Evolutionary conservation across 2,888 invertebrate species (phyloP).

Genomic region (Dicranocentrus wangi): DNA sequence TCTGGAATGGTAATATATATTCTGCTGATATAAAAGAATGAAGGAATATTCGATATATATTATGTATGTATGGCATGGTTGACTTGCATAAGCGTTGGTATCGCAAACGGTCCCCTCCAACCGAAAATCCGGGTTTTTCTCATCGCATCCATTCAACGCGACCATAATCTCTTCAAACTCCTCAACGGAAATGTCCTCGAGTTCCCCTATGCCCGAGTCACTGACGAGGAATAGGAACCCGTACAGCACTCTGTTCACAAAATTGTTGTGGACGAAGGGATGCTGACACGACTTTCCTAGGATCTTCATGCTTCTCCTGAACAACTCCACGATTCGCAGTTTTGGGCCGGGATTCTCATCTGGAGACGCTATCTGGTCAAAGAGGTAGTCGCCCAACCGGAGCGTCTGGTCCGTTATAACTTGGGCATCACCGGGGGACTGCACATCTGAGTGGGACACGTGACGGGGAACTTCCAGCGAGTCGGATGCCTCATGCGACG

Average conservation of each 20-base stretch:
- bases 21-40: neutral
- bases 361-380: conserved; percentile 54
- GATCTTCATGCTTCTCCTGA: conserved; percentile 62
- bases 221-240: conserved; percentile 66
- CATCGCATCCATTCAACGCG: conserved; percentile 62
- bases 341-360: conserved; percentile 55
- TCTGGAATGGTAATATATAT: neutral
- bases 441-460: neutral
- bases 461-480: conserved; percentile 51
- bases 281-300: conserved; percentile 61
- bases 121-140: conserved; percentile 57
- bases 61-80: too few relatives aligned
- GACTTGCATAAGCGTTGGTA: conserved; percentile 58
- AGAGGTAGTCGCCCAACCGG: conserved; percentile 62
- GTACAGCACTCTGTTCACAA: conserved; percentile 60
- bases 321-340: conserved; percentile 56
- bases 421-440: neutral
- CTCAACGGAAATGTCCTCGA: conserved; percentile 66
- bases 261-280: conserved; percentile 64
- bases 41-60: neutral
- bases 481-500: conserved; percentile 61
- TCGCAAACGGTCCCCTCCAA: conserved; percentile 67
- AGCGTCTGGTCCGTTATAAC: conserved; percentile 61
- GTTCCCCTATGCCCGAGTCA: conserved; percentile 65
- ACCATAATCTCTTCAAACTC: conserved; percentile 69